Base-by-base conservation (phyloP, 2,797 vertebrate species). In the Cuculus canorus region DNA sequence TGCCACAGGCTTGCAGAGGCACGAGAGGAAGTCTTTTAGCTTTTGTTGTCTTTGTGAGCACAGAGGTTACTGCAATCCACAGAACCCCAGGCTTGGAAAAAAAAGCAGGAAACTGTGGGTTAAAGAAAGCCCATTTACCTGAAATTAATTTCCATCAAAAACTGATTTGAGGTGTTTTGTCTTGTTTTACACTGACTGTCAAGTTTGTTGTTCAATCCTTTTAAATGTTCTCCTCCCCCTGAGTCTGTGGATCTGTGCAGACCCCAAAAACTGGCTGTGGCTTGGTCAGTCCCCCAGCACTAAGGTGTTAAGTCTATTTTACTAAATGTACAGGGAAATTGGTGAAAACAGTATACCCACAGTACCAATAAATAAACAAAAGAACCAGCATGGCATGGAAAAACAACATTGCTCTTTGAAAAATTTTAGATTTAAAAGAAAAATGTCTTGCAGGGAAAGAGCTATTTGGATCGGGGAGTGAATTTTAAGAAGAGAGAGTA, bases 271-370 rank as follows among this genome's bases (percentile, higher is more conserved):
- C 14, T 9, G 18, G 4, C 14, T 64, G 45, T 24, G 10, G 13
- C 32, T 56, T 41, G 11, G 30, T 37, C 0, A 0, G 30, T 59
- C 22, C 24, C 45, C 43, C 2, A 19, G 32, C 60, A 21, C 21
- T 5, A 7, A n/a, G 2, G 3, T 23, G 8, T 48, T 65, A 45
- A 50, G 52, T 28, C 2, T 7, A 32, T 52, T 80, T 56, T 41
- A 11, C 17, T 47, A 7, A 70, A 56, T 2, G 6, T 9, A 7
- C 25, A 35, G 37, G 28, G 17, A 41, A 50, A 61, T 0, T 23
- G n/a, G 28, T 24, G 41, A 71, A 37, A 86, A 30, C 28, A 23
- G 9, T 2, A 5, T 18, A 24, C 12, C 4, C 30, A 48, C 50
- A 24, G 27, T 19, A 16, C 52, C 66, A 48, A 53, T 3, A 78